Evolutionary conservation across 2,888 invertebrate species (phyloP), one percentile per base, ranked within the genome.

Genomic region (Phyto melanocephala): DNA sequence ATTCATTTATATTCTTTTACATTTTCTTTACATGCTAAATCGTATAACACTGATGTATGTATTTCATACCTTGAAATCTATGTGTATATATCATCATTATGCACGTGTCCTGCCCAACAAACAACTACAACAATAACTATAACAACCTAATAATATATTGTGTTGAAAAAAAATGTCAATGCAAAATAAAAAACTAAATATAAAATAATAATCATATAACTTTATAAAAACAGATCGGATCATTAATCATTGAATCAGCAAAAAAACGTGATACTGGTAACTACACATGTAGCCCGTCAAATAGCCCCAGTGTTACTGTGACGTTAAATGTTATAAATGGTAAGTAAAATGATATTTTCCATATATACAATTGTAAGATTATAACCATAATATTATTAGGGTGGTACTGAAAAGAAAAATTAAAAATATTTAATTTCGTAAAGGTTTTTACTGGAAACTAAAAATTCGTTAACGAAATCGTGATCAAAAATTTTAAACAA

Each of bases 201-300:
- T 50, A 62, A 35, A 52, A 75, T 47, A 75, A 75, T 70, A 68
- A 67, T 35, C 50, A 60, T 52, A 5, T 5, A 28, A 28, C 28
- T 28, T n/a, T n/a, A 65, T 42, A 84, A 62, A 67, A 85, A 70
- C 87, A 91, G 91, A 91, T 91, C 87, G 91, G 91, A 86, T 90
- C 91, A 88, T 90, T 91, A 89, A 90, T 91, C 89, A 91, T 91
- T 87, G 91, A 91, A 87, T 90, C 90, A 85, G 90, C 90, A 86
- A 91, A 90, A 88, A 91, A 91, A 87, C 89, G 89, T 85, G 91
- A 91, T 88, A 89, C 90, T 86, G 91, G 97, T 89, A 97, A 97
- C 92, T 99, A 99, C 93, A 98, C 98, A 85, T 98, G 98, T 93
- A 95, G 96, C 89, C 98, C 99, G 87, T 96, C 96, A 89, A 99